Evolutionary conservation across 53 echinoderm and acorn worm genomes (phyloP), one percentile per base, ranked within the genome.

Genomic region (Holothuria leucospilota): DNA sequence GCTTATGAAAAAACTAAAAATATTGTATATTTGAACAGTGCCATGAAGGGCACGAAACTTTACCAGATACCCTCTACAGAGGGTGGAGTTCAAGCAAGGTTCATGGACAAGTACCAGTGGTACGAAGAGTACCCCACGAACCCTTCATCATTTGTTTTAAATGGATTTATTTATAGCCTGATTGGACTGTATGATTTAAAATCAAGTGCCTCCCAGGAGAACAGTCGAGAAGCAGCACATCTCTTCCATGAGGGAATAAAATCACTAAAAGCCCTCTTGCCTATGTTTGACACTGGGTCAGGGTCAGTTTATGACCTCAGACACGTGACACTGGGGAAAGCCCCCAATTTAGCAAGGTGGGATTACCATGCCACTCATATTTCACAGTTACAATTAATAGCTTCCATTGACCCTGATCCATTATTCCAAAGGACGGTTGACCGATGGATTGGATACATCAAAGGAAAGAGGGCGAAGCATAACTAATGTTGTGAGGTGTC

Each of bases 341-440:
- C 99, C 13, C 99, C 99, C 40, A 99, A 99, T 77, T 68, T 99
- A 20, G 99, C 99, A 11, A 69, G 99, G 77, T 99, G 99, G 99
- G 99, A 99, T 53, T 99, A 99, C 62, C 99, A 99, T 74, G 95
- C 99, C 5, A 95, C 99, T 13, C 99, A 99, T 81, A 95, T 95
- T 65, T 87, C 92, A 59, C 99, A 99, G 89, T 87, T 99, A 20
- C 94, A 95, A 68, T 68, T 99, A 21, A 68, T 99, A 38, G 81
- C 95, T 5, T 92, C 93, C 27, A 95, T 99, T 15, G 99, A 99
- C 63, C 66, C 90, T 0, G 95, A 95, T 77, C 95, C 99, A 9
- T 70, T 99, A 39, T 99, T 95, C 39, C 93, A 91, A 71, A 92
- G 89, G 39, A 95, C 94, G 9, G 66, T 92, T 26, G 94, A 95